Evolutionary conservation across 2,113 vertebrate genomes (phyloP).

Genomic region (Hipposideros armiger): DNA sequence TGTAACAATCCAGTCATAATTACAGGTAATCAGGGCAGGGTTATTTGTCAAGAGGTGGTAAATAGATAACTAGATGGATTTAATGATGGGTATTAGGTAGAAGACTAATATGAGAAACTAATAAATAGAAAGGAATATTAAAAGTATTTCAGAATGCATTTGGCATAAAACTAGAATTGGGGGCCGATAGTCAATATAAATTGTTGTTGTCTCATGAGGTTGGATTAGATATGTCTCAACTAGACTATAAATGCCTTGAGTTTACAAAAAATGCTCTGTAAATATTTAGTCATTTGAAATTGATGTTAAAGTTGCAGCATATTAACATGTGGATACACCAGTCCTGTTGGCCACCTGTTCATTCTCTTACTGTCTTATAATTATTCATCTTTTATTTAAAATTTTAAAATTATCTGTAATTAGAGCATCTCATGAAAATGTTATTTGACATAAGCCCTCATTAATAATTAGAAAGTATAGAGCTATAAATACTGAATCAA

Average conservation of each 20-base stretch:
- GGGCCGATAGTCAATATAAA: background rate
- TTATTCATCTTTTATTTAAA: background rate
- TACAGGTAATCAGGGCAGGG: background rate
- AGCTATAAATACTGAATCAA: background rate
- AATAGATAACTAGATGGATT: background rate
- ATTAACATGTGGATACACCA: background rate
- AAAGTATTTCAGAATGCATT: background rate
- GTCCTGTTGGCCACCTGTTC: background rate
- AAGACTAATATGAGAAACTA: background rate
- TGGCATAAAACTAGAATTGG: background rate
- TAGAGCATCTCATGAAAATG: background rate
- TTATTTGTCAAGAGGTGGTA: background rate
- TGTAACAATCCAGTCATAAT: background rate
- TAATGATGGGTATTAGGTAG: background rate
- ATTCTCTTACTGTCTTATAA: background rate
- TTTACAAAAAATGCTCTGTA: background rate
- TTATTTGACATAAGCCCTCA: background rate
- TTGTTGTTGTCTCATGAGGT: background rate
- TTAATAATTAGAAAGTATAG: background rate
- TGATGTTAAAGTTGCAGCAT: constrained; percentile 6
- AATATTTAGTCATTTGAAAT: background rate
- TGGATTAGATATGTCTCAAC: background rate
- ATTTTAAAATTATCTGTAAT: background rate
- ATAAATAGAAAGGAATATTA: background rate
- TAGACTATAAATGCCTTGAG: background rate